Conservation (phyloP, 2,888 invertebrate genomes). For the Leptinotarsa peninsularis region DNA sequence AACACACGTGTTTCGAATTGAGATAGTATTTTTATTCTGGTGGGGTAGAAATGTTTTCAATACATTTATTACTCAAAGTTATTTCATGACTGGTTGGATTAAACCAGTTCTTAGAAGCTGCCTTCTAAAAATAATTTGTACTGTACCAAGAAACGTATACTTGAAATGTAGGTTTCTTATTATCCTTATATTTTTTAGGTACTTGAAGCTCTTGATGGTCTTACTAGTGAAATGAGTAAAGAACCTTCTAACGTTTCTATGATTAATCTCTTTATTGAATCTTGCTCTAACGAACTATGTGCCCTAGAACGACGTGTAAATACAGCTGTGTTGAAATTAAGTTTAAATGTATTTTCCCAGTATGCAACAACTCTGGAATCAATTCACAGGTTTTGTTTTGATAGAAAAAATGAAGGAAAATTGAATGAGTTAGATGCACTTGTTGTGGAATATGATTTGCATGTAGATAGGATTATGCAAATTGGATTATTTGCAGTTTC, state of each 20-base stretch:
- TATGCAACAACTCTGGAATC: constrained; percentile 55
- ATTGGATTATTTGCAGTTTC: constrained; percentile 80
- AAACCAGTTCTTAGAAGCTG: no score
- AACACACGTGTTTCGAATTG: no score
- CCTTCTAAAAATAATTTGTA: no score
- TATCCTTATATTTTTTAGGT: constrained; percentile 61
- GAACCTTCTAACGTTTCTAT: constrained; percentile 67
- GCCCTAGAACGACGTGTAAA: constrained; percentile 76
- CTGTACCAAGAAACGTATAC: no score
- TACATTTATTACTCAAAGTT: no score
- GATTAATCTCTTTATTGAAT: constrained; percentile 72
- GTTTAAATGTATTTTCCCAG: constrained; percentile 66
- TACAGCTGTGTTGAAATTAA: constrained; percentile 72
- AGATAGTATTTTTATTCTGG: no score
- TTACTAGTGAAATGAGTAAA: constrained; percentile 66
- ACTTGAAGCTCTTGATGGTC: constrained; percentile 68
- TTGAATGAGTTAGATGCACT: constrained; percentile 67
- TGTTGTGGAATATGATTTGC: constrained; percentile 75
- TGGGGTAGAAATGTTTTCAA: no score
- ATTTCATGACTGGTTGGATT: no score
- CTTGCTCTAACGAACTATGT: constrained; percentile 73
- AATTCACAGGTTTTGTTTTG: constrained; percentile 55
- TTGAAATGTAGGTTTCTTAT: neutral
- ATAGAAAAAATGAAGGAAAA: constrained; percentile 45
- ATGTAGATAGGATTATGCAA: constrained; percentile 76